Base-by-base conservation (phyloP, 2,888 invertebrate genomes). In the Drosophila lacicola region DNA sequence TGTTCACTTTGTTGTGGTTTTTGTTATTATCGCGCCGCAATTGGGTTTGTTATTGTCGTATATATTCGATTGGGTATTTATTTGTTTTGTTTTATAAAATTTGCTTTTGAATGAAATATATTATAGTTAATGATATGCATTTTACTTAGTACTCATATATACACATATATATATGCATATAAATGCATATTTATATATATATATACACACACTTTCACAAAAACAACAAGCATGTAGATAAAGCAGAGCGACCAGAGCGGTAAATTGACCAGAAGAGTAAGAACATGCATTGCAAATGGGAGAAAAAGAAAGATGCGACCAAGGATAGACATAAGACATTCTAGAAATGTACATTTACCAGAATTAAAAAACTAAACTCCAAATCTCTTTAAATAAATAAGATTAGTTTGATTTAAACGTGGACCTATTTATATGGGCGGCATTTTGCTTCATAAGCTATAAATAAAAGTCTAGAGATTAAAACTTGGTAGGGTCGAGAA, bases 1-100 rank as follows among this genome's bases (percentile, higher is more conserved):
- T 82, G 69, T 73, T 74, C 82, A 82, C 82, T 64, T 68, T 71
- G 45, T 58, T 62, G 56, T 63, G 61, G 61, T 63, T 69, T 63
- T 47, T 70, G 70, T 54, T 74, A 54, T 66, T 75, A 73, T 79
- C 73, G 69, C 77, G 77, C 62, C 65, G 70, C 68, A 64, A 62
- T 73, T 69, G 33, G 33, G 64, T 49, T 74, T 73, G 42, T 66
- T 76, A 55, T 71, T 63, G 50, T 58, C 50, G 63, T 75, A 57
- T 47, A 58, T 64, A 67, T 76, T 75, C 51, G 44, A 64, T 76
- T 68, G 34, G 41, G n/a, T 58, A 57, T 71, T 58, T 53, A n/a
- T 54, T 51, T 29, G 29, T 29, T 29, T 8, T 29, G 29, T 29
- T 46, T 11, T 39, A 53, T 41, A 45, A 47, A 53, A 39, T 67